Conservation (phyloP, 2,797 vertebrate genomes). For the Cichlasoma orientale region DNA sequence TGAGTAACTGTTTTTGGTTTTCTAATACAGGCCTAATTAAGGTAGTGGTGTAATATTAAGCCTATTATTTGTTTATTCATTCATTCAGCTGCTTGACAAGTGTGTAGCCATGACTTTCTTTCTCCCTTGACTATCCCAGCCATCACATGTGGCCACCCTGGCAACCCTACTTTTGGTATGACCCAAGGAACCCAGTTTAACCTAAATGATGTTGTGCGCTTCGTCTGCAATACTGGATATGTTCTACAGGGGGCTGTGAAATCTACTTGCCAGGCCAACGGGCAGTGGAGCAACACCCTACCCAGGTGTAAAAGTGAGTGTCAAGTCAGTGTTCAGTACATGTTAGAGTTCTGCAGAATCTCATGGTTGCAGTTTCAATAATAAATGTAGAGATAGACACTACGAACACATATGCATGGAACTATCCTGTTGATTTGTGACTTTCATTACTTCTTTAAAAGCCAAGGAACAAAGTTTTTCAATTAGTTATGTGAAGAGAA, state of each 20-base stretch:
- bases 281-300: constrained; percentile 92
- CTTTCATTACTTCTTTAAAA: background rate
- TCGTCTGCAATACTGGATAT: constrained; percentile 91
- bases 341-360: background rate
- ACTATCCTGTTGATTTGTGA: background rate
- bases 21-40: background rate
- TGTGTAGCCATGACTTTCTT: background rate
- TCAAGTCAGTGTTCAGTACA: background rate
- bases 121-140: constrained; percentile 74
- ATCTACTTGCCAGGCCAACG: constrained; percentile 90
- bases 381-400: background rate
- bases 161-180: constrained; percentile 90
- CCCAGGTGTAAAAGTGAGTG: constrained; percentile 93
- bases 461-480: background rate
- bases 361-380: too few relatives aligned
- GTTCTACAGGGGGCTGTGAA: constrained; percentile 86
- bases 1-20: background rate
- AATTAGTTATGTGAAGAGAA: background rate
- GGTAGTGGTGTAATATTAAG: background rate
- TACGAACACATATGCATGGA: background rate
- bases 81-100: background rate
- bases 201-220: constrained; percentile 91
- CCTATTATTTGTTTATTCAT: background rate
- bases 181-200: constrained; percentile 97
- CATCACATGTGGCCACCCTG: constrained; percentile 97